Evolutionary conservation across 2,888 invertebrate species (phyloP).

Genomic region (Lacanobia wlatinum): DNA sequence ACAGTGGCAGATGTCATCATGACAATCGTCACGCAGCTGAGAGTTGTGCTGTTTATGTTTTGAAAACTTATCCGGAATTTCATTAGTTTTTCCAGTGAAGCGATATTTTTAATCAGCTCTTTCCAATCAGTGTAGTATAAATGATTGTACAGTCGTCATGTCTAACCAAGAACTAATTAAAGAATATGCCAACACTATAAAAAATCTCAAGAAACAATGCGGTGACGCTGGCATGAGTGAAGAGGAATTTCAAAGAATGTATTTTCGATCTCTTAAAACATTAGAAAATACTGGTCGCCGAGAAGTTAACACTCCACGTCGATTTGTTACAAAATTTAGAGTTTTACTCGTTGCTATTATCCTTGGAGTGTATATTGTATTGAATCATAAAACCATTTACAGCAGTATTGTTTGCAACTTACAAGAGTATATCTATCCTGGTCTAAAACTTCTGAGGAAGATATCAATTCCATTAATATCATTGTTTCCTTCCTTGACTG

Average conservation of each 20-base stretch:
- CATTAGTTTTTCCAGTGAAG: neutral
- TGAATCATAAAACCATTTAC: conserved; percentile 92
- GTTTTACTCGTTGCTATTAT: conserved; percentile 68
- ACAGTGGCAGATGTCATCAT: conserved; percentile 3
- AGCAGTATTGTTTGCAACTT: conserved; percentile 93
- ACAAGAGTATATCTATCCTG: conserved; percentile 95
- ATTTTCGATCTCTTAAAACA: conserved; percentile 84
- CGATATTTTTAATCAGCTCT: neutral
- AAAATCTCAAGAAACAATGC: conserved; percentile 91
- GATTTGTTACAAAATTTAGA: conserved; percentile 38
- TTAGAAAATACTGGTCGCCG: conserved; percentile 70
- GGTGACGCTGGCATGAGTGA: conserved; percentile 91
- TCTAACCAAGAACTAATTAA: conserved; percentile 70
- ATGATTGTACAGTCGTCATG: conserved; percentile 63
- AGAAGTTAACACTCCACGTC: conserved; percentile 20
- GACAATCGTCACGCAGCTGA: conserved; percentile 15
- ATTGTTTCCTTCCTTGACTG: conserved; percentile 93
- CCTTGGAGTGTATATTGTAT: conserved; percentile 74
- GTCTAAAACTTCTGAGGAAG: conserved; percentile 93
- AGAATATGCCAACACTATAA: conserved; percentile 90
- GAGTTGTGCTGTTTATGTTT: conserved; percentile 30
- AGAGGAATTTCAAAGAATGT: conserved; percentile 91
- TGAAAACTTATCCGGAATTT: conserved; percentile 1
- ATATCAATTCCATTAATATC: conserved; percentile 94
- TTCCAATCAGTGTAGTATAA: neutral